phyloP scores from a whole-genome alignment of 2,797 vertebrate species.

The Poeciliopsis gracilis region DNA sequence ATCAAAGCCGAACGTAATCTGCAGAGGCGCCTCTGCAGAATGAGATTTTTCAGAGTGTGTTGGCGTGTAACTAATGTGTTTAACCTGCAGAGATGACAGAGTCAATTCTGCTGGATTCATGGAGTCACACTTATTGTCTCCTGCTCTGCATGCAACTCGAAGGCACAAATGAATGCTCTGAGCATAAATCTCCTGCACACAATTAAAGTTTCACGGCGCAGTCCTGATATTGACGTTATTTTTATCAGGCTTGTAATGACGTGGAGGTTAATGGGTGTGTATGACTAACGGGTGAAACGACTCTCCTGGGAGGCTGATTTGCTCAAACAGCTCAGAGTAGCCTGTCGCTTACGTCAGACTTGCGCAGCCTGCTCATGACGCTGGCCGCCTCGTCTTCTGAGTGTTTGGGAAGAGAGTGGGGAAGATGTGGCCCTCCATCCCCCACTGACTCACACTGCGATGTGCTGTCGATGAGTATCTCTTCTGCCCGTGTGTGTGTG shows the following conservation, averaged over 20 bases:
- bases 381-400: slow-evolving; percentile 31
- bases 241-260: slow-evolving; percentile 42
- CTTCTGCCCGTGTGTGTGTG: neutral
- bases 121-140: slow-evolving; percentile 42
- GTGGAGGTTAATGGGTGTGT: slow-evolving; percentile 37
- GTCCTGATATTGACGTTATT: slow-evolving; percentile 38
- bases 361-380: slow-evolving; percentile 15
- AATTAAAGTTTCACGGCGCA: slow-evolving; percentile 24
- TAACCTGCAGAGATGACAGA: slow-evolving; percentile 47
- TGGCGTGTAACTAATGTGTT: slow-evolving; percentile 48
- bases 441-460: slow-evolving; percentile 63
- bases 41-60: slow-evolving; percentile 29
- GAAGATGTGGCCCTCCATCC: slow-evolving; percentile 29
- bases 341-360: slow-evolving; percentile 32
- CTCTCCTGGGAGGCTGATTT: slow-evolving; percentile 39
- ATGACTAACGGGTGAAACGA: slow-evolving; percentile 59
- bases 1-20: slow-evolving; percentile 31
- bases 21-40: slow-evolving; percentile 25
- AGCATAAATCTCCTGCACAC: slow-evolving; percentile 19
- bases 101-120: slow-evolving; percentile 35
- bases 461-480: slow-evolving; percentile 24
- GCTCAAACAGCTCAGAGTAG: slow-evolving; percentile 9
- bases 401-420: slow-evolving; percentile 12
- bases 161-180: slow-evolving; percentile 14
- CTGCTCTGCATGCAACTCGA: slow-evolving; percentile 6